Base-by-base conservation (phyloP, 1,140 invertebrate genomes). In the Goniozus legneri region DNA sequence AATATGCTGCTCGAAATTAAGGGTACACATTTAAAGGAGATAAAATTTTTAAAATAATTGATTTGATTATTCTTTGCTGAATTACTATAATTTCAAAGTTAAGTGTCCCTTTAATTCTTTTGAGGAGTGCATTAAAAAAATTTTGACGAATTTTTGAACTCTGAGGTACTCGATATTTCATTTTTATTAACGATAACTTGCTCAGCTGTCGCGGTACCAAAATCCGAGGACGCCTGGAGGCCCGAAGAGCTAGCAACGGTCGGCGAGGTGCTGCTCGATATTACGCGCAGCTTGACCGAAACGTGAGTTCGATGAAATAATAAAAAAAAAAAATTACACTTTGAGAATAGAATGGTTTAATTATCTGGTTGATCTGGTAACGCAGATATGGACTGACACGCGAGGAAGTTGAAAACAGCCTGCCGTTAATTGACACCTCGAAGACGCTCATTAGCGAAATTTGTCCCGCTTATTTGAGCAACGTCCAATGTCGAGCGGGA, bases 351-450 rank as follows among this genome's bases (percentile, higher is more conserved):
- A 6, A 36, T 36, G 8, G 14, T 8, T 36, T 15, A 20, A 24
- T 27, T n/a, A 22, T 45, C 43, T 38, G 41, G 44, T 16, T 19
- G 8, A 22, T 45, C 43, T 38, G 41, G 44, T 16, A 6, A 62
- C 65, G 21, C 66, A 94, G 90, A 35, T 95, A 92, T 58, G 88
- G 88, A 2, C 71, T 95, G 15, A 86, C 83, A 0, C 84, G 86
- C 56, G 88, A 94, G 57, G 90, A 93, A 58, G 87, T 95, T 36
- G 87, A 94, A 62, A 91, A 92, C 62, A 88, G 86, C 33, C 67
- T 96, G 8, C 92, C 92, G 0, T 75, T 90, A 18, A 91, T 96
- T 54, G 92, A 96, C 65, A 94, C 91, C 0, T 90, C 88, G 3
- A 91, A 91, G 58, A 95, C 92, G 0, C 75, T 92, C 3, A 89